Evolutionary conservation across 2,113 vertebrate species (phyloP).

Genomic region (Sapayoa aenigma): DNA sequence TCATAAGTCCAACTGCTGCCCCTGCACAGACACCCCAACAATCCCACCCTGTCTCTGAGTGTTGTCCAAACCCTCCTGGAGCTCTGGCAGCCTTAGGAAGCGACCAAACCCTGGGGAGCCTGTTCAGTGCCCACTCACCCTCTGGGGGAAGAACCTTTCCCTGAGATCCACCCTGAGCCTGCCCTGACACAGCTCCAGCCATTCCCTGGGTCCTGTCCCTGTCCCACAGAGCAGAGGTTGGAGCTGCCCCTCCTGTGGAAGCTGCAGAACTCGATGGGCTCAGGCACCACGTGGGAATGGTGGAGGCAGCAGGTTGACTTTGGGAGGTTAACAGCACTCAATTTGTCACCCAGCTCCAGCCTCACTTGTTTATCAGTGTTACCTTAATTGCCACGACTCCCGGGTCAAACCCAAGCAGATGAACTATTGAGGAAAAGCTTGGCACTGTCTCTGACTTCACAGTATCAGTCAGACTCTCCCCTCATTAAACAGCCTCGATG

Average conservation of each 20-base stretch:
- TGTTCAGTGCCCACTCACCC: neutral
- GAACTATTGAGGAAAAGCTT: neutral
- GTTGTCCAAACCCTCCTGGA: fast-evolving
- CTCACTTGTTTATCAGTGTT: neutral
- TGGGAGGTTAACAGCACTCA: neutral
- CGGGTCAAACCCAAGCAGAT: neutral
- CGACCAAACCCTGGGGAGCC: neutral
- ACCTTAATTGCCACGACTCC: neutral
- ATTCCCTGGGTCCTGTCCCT: neutral
- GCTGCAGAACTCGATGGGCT: neutral
- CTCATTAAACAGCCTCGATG: neutral
- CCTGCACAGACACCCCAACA: neutral
- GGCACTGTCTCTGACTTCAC: neutral
- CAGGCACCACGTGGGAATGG: neutral
- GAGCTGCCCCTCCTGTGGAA: neutral
- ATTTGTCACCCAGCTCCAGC: neutral
- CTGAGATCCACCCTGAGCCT: neutral
- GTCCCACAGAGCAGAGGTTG: fast-evolving
- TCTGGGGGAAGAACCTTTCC: neutral
- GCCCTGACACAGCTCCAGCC: neutral
- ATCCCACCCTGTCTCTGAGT: neutral
- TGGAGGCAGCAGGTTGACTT: neutral
- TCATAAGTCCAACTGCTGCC: fast-evolving
- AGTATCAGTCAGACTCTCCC: neutral
- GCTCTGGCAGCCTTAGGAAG: neutral